phyloP scores from a whole-genome alignment of 2,888 invertebrate genomes.

The Auanema sp. region DNA sequence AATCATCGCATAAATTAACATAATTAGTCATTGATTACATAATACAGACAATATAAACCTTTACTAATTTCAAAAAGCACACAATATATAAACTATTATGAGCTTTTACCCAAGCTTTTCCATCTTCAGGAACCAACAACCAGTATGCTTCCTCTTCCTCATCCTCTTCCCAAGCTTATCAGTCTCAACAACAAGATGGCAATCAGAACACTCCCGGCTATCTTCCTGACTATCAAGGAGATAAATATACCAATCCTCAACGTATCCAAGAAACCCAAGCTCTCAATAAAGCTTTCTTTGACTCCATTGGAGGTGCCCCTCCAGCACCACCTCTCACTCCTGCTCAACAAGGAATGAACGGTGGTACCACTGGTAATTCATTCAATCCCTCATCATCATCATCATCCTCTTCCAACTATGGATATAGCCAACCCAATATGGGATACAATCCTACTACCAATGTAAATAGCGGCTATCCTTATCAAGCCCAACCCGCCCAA shows the following conservation, averaged over 20 bases:
- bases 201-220: constrained; percentile 47
- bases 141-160: constrained; percentile 15
- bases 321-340: constrained; percentile 40
- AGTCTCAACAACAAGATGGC: constrained; percentile 58
- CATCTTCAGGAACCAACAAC: constrained; percentile 10
- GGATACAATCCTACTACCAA: neutral
- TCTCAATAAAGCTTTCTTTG: constrained; percentile 51
- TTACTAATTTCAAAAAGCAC: constrained; percentile 1
- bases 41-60: neutral
- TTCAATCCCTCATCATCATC: neutral
- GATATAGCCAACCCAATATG: neutral
- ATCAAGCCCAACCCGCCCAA: too few relatives aligned
- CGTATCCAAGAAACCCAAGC: constrained; percentile 53
- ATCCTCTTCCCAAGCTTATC: constrained; percentile 47
- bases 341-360: constrained; percentile 36
- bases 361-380: neutral
- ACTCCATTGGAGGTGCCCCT: constrained; percentile 53
- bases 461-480: neutral
- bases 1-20: too few relatives aligned
- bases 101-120: neutral
- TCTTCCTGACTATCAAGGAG: constrained; percentile 59
- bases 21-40: neutral
- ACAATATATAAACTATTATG: neutral
- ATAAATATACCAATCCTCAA: constrained; percentile 52
- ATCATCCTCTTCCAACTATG: neutral